Evolutionary conservation across 2,113 vertebrate species (phyloP), one percentile per base, ranked within the genome.

Genomic region (Delphinapterus leucas): DNA sequence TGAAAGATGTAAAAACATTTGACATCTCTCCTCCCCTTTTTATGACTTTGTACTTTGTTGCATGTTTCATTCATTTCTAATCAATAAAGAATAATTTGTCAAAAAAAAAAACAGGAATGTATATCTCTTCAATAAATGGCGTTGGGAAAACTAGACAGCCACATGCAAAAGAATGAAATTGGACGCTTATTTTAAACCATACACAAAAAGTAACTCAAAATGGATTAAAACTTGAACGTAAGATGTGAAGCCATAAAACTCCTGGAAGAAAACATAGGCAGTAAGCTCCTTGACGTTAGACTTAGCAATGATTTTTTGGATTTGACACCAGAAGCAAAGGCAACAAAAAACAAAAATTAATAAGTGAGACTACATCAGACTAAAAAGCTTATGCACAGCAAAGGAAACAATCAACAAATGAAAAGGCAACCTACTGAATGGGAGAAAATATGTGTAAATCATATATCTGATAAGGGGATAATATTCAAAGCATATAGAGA

Each of bases 31-130:
- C 65, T 82, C 74, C 68, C 98, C 98, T 98, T 98, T 98, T 76
- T 33, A 98, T 98, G 98, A 98, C 98, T 99, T 99, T 99, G 98
- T 99, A 99, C 98, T 99, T 99, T 98, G 98, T 98, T 99, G 99
- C 99, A 99, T 99, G 99, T 99, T 99, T 98, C 98, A 99, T 98
- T 99, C 98, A 99, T 99, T 99, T 99, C 99, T 99, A 99, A 99
- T 99, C 99, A 99, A 99, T 99, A 99, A 99, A 99, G 98, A 99
- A 98, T 98, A 98, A 99, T 98, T 98, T 99, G 98, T 98, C 99
- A 25, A 28, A 74, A 74, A 47, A 28, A 28, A 47, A 31, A 1
- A 0, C 26, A 74, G 73, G 26, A 74, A 47, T 74, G 41, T 74
- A 8, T 47, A 74, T 58, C 68, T 58, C 76, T 80, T 41, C 67